These are phyloP conservation scores for Megathymus violae DNA, from an alignment of 1,140 invertebrate genomes.

Conservation along the genomic window DNA sequence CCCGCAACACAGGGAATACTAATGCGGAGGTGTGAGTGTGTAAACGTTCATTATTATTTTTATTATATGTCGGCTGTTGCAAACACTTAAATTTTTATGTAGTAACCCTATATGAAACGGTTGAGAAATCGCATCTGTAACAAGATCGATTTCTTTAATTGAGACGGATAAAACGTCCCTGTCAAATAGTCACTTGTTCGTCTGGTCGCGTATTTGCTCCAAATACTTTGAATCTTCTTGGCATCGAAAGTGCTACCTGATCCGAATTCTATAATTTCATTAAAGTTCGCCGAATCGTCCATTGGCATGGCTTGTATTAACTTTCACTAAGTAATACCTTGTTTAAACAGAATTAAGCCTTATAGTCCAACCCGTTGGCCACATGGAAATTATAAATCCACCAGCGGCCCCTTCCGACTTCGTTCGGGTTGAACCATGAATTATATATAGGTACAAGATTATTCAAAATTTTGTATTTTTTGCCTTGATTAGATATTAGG, in stretches of 20 bases:
- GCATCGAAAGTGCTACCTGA: slow-evolving; percentile 33
- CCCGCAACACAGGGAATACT: too few species aligned
- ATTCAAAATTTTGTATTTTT: too few species aligned
- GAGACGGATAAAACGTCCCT: slow-evolving; percentile 7
- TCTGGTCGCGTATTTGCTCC: slow-evolving; percentile 26
- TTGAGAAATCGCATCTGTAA: background rate
- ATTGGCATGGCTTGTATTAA: slow-evolving; percentile 1
- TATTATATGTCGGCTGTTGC: too few species aligned
- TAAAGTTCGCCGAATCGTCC: background rate
- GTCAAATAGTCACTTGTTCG: slow-evolving; percentile 2
- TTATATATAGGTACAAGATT: too few species aligned
- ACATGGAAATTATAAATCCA: too few species aligned
- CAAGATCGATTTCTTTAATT: slow-evolving; percentile 6
- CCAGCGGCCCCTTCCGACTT: too few species aligned
- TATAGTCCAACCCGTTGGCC: too few species aligned
- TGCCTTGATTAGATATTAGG: too few species aligned
- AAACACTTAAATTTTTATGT: background rate
- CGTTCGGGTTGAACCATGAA: too few species aligned
- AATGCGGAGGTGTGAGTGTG: too few species aligned
- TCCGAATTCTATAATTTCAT: slow-evolving; percentile 26
- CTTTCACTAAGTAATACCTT: slow-evolving; percentile 17
- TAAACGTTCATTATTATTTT: too few species aligned
- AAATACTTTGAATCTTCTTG: slow-evolving; percentile 28
- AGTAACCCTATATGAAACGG: background rate
- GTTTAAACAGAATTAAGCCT: too few species aligned